A percentile compares a stretch with the other conserved stretches of the same genome.
These are phyloP conservation scores for Andrena hattorfiana DNA, from an alignment of 2,888 invertebrate genomes.

Conservation along the genomic window DNA sequence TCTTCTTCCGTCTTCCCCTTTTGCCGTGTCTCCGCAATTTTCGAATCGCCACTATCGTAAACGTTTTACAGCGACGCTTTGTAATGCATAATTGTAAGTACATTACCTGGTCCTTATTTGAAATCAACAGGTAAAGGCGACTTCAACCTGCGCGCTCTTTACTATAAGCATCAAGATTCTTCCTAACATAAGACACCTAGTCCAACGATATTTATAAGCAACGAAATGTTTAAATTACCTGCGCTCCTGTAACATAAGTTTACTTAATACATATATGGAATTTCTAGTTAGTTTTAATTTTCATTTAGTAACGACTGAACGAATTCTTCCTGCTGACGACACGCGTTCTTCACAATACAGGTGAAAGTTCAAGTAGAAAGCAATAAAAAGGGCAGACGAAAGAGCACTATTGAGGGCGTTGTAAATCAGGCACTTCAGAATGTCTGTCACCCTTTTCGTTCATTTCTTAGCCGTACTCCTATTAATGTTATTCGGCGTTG, in stretches of 20 bases:
- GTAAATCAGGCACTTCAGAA: constrained; percentile 84
- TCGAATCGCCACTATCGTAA: constrained; percentile 48
- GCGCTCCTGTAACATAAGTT: neutral
- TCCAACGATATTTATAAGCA: neutral
- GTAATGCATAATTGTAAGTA: constrained; percentile 29
- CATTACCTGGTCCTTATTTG: constrained; percentile 61
- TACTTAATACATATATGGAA: neutral
- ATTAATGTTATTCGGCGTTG: constrained; percentile 46
- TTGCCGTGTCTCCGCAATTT: constrained; percentile 34
- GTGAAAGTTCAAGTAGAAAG: constrained; percentile 38
- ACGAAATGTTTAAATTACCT: neutral
- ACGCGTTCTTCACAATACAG: constrained; percentile 15
- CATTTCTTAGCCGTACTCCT: constrained; percentile 46
- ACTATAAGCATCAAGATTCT: neutral
- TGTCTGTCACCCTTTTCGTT: constrained; percentile 77
- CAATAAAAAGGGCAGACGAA: constrained; percentile 69
- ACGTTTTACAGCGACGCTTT: constrained; percentile 47
- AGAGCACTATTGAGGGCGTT: constrained; percentile 77
- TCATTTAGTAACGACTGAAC: neutral
- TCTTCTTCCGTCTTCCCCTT: constrained; percentile 59
- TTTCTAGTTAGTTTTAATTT: neutral
- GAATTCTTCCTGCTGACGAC: constrained; percentile 31
- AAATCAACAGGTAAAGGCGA: constrained; percentile 46
- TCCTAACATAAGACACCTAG: neutral
- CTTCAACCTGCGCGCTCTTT: neutral